These are phyloP conservation scores for Caerostris extrusa DNA, from an alignment of 1,140 invertebrate genomes.

Conservation along the genomic window DNA sequence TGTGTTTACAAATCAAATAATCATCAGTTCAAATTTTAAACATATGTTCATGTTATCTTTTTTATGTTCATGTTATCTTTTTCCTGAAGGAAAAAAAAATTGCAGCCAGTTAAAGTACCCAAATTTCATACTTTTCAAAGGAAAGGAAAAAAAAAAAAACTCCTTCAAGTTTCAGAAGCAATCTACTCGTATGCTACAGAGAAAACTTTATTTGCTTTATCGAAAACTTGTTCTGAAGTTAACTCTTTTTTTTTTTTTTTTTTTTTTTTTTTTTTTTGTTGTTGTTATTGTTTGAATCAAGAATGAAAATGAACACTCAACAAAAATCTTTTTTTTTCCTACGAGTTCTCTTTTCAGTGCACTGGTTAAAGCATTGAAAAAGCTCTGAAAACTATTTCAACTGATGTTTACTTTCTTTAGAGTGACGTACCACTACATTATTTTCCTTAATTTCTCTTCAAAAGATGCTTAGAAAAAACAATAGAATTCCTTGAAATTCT, in stretches of 20 bases:
- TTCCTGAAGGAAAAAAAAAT: not conserved
- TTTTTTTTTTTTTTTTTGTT: not conserved
- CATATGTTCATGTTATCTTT: too few species aligned
- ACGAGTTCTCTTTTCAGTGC: not conserved
- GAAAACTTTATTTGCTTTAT: constrained; percentile 3
- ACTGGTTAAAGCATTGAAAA: not conserved
- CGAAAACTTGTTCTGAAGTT: not conserved
- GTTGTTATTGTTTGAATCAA: not conserved
- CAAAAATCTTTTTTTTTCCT: not conserved
- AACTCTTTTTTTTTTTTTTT: not conserved
- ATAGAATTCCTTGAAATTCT: too few species aligned
- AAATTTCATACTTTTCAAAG: not conserved
- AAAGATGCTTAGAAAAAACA: not conserved
- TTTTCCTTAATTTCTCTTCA: not conserved
- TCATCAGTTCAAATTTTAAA: too few species aligned
- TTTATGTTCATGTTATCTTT: too few species aligned
- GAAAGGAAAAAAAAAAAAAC: not conserved
- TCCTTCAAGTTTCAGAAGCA: not conserved
- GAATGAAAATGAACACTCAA: constrained; percentile 13
- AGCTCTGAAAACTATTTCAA: not conserved
- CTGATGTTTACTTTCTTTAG: not conserved
- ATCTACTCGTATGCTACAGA: not conserved
- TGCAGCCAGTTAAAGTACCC: not conserved
- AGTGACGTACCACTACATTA: not conserved
- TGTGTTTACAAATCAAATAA: too few species aligned